These are phyloP conservation scores for Stenurella melanura DNA, from an alignment of 2,888 invertebrate genomes.

Conservation along the genomic window DNA sequence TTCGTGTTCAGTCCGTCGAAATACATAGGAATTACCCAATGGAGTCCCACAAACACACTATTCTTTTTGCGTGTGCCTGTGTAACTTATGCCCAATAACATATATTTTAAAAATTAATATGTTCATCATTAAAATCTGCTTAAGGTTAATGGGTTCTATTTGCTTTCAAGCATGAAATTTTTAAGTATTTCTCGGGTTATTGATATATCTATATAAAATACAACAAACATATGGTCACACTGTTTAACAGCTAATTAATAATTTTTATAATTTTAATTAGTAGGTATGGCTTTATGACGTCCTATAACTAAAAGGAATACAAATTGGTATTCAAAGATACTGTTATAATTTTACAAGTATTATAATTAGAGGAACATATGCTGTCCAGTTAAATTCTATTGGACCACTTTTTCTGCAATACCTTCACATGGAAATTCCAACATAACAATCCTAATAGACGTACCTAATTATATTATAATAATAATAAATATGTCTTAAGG, in stretches of 20 bases:
- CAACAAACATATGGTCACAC: not conserved
- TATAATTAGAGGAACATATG: not conserved
- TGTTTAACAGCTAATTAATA: not conserved
- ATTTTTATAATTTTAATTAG: not conserved
- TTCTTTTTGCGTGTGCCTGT: too few relatives aligned
- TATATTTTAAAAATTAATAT: too few relatives aligned
- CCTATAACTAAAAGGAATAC: not conserved
- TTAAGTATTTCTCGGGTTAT: not conserved
- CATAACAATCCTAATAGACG: not conserved
- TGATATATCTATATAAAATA: not conserved
- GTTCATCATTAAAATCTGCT: too few relatives aligned
- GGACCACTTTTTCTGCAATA: not conserved
- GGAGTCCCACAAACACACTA: too few relatives aligned
- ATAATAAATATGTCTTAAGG: not conserved
- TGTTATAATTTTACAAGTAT: not conserved
- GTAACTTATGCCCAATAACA: too few relatives aligned
- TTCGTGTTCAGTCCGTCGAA: too few relatives aligned
- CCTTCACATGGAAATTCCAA: constrained; percentile 1
- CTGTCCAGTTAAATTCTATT: not conserved
- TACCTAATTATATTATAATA: not conserved
- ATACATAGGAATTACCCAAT: too few relatives aligned
- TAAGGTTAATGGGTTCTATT: not conserved
- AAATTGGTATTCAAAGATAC: not conserved
- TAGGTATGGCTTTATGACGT: not conserved
- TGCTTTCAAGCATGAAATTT: not conserved